Evolutionary conservation across 2,797 vertebrate species (phyloP), one percentile per base, ranked within the genome.

Genomic region (Sebastes hubbsi): DNA sequence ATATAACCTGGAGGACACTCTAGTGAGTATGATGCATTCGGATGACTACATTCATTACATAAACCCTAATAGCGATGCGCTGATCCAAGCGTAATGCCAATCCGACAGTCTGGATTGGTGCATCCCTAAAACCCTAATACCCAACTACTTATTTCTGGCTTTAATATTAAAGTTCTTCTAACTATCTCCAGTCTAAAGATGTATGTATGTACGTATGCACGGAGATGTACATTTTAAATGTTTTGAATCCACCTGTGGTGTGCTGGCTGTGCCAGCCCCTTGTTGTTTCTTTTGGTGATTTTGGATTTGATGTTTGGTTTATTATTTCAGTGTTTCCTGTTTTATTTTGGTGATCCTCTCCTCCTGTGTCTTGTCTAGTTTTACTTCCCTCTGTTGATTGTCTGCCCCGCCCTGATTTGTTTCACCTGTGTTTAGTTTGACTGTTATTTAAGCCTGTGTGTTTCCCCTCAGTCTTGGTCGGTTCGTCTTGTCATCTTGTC

Each of bases 161-260:
- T 58, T 8, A 58, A 32, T 38, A 12, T 32, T 52, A 24, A 30
- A 30, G 25, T 60, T 9, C 7, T 9, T 29, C 22, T 58, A 11
- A 32, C 25, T 34, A 30, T 30, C 46, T 61, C 13, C 38, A 52
- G 27, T 14, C 59, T 29, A 18, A 59, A 59, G 56, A 59, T 59
- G 27, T 29, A 29, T 59, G 14, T 25, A 29, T 0, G 6, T 8
- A 59, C 0, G 8, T 59, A 29, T 16, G 18, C 24, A 58, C 20
- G 20, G 32, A 32, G 5, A 62, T 12, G 29, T 32, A 32, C 10
- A 32, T 62, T 62, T n/a, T 0, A 32, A 61, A 32, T n/a, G 5
- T 1, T 12, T 1, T 61, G 0, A 61, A 61, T 61, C 59, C 5
- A 0, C 56, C 25, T n/a, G n/a, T n/a, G n/a, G n/a, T n/a, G n/a